Percentiles rank a stretch among this genome's conserved stretches.
Conservation (phyloP, 2,113 vertebrate genomes). For the Podilymbus podiceps region DNA sequence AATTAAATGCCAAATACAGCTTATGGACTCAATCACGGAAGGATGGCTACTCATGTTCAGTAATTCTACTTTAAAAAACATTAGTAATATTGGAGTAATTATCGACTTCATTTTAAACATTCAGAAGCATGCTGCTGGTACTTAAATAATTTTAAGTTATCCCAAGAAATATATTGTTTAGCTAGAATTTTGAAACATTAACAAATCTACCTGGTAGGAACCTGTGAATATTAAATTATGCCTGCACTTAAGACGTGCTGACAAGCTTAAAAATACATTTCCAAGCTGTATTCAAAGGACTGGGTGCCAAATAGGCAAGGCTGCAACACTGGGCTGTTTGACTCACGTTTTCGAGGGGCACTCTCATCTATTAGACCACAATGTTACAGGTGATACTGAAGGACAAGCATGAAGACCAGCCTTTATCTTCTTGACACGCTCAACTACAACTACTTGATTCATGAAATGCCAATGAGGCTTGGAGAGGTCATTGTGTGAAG, state of each 20-base stretch:
- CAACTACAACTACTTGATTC: slow-evolving; percentile 80
- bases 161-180: rapidly evolving
- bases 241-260: neutral
- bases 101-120: neutral
- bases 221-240: rapidly evolving
- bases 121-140: neutral
- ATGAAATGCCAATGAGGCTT: slow-evolving; percentile 83
- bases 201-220: neutral
- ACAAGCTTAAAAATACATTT: neutral
- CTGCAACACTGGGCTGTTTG: slow-evolving; percentile 1
- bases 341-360: neutral
- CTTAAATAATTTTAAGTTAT: neutral
- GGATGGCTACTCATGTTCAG: no score
- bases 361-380: slow-evolving; percentile 63
- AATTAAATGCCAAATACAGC: neutral
- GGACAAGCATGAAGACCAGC: slow-evolving; percentile 66
- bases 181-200: neutral
- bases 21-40: neutral
- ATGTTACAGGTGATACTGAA: slow-evolving; percentile 78
- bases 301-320: slow-evolving; percentile 3
- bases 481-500: slow-evolving; percentile 79
- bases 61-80: neutral
- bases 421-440: slow-evolving; percentile 84
- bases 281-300: slow-evolving; percentile 31
- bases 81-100: neutral